Evolutionary conservation across 2,888 invertebrate species (phyloP).

Genomic region (Agrypnus murinus): DNA sequence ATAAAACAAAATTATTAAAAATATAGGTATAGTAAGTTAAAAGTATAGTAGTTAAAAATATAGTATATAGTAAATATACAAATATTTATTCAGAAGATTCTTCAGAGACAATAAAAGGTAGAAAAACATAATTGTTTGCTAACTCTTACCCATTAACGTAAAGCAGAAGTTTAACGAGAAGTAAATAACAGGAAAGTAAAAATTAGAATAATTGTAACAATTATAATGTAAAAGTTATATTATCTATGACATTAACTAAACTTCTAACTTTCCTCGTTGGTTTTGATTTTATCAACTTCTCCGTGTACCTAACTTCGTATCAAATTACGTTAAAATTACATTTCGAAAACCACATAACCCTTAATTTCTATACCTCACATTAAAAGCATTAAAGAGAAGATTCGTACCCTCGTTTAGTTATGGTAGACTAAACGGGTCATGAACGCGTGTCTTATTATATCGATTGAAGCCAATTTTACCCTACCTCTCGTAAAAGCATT

Average conservation of each 20-base stretch:
- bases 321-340: constrained; percentile 25
- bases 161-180: no score
- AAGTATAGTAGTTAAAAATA: no score
- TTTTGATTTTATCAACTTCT: constrained; percentile 10
- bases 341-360: constrained; percentile 23
- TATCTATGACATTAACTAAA: neutral
- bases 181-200: neutral
- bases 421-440: constrained; percentile 12
- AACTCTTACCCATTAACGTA: no score
- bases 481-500: constrained; percentile 6
- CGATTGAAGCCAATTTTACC: constrained; percentile 21
- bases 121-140: no score
- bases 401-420: constrained; percentile 20
- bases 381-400: constrained; percentile 18
- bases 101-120: no score
- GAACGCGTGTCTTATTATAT: constrained; percentile 20
- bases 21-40: no score
- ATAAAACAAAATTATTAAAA: no score
- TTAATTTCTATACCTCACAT: constrained; percentile 25
- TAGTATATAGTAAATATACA: no score
- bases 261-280: constrained; percentile 4
- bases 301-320: neutral
- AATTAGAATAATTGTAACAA: neutral
- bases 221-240: neutral
- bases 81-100: no score